These are phyloP conservation scores for Nothoprocta perdicaria DNA, from an alignment of 2,113 vertebrate genomes.

Conservation along the genomic window DNA sequence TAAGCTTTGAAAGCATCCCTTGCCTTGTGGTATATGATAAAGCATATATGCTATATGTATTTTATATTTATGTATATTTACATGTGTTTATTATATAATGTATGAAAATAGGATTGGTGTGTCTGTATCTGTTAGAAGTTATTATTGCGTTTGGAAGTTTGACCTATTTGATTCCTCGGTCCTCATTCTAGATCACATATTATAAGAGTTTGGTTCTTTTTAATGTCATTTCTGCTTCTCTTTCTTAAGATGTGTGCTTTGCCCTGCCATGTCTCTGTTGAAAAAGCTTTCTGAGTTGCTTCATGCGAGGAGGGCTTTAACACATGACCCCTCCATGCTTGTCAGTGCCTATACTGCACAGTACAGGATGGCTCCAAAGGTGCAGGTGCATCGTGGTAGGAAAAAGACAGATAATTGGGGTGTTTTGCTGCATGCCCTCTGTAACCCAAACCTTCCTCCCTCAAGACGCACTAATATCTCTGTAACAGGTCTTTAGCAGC, in stretches of 20 bases:
- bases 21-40: accelerated
- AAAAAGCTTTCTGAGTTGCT: neutral
- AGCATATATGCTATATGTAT: neutral
- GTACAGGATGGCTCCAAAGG: neutral
- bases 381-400: neutral
- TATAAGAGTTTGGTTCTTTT: neutral
- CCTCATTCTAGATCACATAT: neutral
- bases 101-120: neutral
- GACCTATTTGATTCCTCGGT: neutral
- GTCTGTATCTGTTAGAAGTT: neutral
- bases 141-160: neutral
- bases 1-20: neutral
- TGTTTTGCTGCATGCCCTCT: neutral
- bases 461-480: neutral
- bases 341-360: neutral
- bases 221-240: neutral
- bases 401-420: neutral
- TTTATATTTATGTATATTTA: neutral
- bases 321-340: neutral
- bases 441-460: neutral
- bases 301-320: neutral
- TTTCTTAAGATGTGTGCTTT: neutral
- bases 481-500: neutral
- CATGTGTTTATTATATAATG: neutral
- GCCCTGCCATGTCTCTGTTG: neutral